phyloP scores from a whole-genome alignment of 2,888 invertebrate genomes.

The Eilema griseolum region DNA sequence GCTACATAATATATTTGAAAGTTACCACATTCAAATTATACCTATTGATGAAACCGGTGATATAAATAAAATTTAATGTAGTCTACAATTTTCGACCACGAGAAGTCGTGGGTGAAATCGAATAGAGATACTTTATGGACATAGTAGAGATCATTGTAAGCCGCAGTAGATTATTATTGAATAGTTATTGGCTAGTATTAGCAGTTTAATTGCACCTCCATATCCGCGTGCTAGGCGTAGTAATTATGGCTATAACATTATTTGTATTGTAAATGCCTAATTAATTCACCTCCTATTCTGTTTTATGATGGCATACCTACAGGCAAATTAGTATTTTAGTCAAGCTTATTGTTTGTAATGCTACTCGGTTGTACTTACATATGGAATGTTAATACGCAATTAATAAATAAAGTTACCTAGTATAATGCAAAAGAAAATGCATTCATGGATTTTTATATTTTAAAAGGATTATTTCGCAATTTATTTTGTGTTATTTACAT shows the following conservation, averaged over 20 bases:
- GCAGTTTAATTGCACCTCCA: constrained; percentile 5
- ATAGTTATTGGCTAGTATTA: constrained; percentile 1
- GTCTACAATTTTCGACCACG: constrained; percentile 1
- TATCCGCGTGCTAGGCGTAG: constrained; percentile 14
- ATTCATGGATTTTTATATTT: too few species aligned
- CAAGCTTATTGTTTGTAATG: neutral
- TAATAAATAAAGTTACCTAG: too few species aligned
- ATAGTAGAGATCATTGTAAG: neutral
- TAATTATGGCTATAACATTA: constrained; percentile 17
- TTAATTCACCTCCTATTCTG: constrained; percentile 10
- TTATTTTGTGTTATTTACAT: too few species aligned
- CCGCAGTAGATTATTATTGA: neutral
- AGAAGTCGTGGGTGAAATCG: constrained; percentile 4
- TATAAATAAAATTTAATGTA: neutral
- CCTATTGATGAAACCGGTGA: neutral
- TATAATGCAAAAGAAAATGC: too few species aligned
- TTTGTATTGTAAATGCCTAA: constrained; percentile 17
- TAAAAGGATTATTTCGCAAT: too few species aligned
- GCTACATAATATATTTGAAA: neutral
- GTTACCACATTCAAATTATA: neutral
- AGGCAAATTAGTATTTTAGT: constrained; percentile 10
- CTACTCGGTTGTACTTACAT: neutral
- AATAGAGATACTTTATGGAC: neutral
- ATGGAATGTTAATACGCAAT: too few species aligned
- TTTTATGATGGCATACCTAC: constrained; percentile 9